Evolutionary conservation across 2,113 vertebrate genomes (phyloP).

Genomic region (Misgurnus anguillicaudatus): DNA sequence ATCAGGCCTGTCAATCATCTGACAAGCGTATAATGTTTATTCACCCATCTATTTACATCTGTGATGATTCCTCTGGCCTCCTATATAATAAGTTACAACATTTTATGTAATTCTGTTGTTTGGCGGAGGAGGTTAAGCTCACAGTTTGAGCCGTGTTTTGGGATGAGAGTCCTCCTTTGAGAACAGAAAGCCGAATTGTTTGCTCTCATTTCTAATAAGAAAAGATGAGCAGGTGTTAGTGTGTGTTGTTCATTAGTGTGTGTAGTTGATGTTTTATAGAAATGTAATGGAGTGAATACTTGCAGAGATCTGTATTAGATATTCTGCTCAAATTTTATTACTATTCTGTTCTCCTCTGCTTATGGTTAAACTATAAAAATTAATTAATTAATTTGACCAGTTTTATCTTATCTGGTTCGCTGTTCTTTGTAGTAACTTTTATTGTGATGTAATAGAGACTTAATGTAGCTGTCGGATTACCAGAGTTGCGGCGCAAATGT

Average conservation of each 20-base stretch:
- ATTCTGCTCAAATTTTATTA: slow-evolving; percentile 7
- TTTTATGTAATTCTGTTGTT: too few species aligned
- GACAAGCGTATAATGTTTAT: too few species aligned
- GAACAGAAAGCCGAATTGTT: too few species aligned
- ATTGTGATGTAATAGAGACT: slow-evolving; percentile 30
- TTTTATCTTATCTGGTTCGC: neutral
- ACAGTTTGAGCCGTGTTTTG: too few species aligned
- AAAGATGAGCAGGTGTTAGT: neutral
- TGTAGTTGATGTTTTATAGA: slow-evolving; percentile 3
- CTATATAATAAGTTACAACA: too few species aligned
- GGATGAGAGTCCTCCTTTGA: too few species aligned
- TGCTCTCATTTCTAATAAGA: too few species aligned
- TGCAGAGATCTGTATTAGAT: neutral
- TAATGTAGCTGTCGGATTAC: slow-evolving; percentile 29
- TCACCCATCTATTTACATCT: too few species aligned
- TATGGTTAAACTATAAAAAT: slow-evolving; percentile 1
- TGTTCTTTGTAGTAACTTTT: slow-evolving; percentile 15
- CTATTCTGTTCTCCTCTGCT: slow-evolving; percentile 13
- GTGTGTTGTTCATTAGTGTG: neutral
- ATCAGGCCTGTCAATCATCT: too few species aligned
- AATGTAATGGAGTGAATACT: too few species aligned
- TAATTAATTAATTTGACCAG: slow-evolving; percentile 16
- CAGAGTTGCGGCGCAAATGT: neutral
- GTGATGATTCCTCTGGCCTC: too few species aligned
- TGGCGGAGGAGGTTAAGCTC: too few species aligned